These are phyloP conservation scores for Clistopyga incitator DNA, from an alignment of 2,888 invertebrate genomes.

Conservation along the genomic window DNA sequence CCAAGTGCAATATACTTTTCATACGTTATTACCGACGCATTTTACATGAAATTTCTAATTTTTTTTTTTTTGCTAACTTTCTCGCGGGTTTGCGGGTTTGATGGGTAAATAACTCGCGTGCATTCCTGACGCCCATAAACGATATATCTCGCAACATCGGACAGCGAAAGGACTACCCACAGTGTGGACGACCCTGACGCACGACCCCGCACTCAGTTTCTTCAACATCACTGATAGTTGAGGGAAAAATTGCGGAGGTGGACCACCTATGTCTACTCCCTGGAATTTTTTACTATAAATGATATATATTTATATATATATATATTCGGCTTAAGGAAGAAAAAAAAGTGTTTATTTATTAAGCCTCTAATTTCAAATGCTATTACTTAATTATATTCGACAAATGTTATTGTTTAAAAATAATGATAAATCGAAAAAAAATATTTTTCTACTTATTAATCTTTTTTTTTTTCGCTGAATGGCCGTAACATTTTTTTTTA, in stretches of 20 bases:
- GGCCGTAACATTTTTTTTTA: no score
- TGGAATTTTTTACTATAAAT: neutral
- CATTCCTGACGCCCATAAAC: conserved; percentile 74
- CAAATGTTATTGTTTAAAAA: no score
- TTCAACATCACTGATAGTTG: neutral
- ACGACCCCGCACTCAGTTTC: conserved; percentile 54
- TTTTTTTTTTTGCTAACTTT: conserved; percentile 60
- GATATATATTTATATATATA: no score
- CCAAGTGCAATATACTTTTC: neutral
- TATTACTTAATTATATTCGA: neutral
- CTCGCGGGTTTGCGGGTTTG: conserved; percentile 52
- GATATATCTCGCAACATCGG: conserved; percentile 76
- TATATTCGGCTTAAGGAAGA: neutral
- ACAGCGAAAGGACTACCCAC: conserved; percentile 75
- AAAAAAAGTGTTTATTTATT: neutral
- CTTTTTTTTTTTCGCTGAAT: no score
- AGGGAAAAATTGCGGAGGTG: neutral
- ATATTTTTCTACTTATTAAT: no score
- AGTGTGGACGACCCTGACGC: conserved; percentile 65
- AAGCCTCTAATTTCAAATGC: neutral
- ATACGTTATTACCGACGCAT: neutral
- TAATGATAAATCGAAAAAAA: no score
- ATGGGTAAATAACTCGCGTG: conserved; percentile 69
- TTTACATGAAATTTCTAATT: conserved; percentile 59
- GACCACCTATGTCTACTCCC: neutral